Conservation (phyloP, 30 jellyfish, hydroid and myxozoan genomes). For the Hydractinia symbiolongicarpus region DNA sequence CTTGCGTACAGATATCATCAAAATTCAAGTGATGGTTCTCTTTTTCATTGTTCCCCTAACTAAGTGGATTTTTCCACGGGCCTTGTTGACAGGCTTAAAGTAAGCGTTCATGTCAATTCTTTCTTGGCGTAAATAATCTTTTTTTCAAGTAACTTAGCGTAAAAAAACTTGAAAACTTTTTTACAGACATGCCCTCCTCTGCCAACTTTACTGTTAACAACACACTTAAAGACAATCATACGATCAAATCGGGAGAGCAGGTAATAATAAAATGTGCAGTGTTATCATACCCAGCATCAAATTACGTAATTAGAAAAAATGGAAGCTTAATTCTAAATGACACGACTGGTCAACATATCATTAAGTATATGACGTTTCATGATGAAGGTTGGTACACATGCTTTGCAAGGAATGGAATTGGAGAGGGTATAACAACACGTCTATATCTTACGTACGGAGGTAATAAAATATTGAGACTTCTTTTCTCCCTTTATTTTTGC, state of each 20-base stretch:
- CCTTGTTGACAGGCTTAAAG: too few relatives aligned
- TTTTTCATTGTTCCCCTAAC: too few relatives aligned
- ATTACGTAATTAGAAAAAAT: neutral
- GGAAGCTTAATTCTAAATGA: neutral
- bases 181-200: too few relatives aligned
- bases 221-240: neutral
- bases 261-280: neutral
- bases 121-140: too few relatives aligned
- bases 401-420: neutral
- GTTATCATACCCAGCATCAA: conserved; percentile 1
- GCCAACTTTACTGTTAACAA: neutral
- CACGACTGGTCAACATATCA: neutral
- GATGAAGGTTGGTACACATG: neutral
- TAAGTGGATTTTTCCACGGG: too few relatives aligned
- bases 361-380: neutral
- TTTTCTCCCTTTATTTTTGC: too few relatives aligned
- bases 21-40: too few relatives aligned
- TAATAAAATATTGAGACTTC: neutral
- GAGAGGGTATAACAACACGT: conserved; percentile 1
- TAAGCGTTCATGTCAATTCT: too few relatives aligned
- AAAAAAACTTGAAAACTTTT: too few relatives aligned
- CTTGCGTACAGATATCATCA: too few relatives aligned
- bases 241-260: neutral
- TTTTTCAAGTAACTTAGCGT: too few relatives aligned
- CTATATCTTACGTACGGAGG: neutral